Evolutionary conservation across 2,113 vertebrate species (phyloP).

Genomic region (Choloepus hoffmanni): DNA sequence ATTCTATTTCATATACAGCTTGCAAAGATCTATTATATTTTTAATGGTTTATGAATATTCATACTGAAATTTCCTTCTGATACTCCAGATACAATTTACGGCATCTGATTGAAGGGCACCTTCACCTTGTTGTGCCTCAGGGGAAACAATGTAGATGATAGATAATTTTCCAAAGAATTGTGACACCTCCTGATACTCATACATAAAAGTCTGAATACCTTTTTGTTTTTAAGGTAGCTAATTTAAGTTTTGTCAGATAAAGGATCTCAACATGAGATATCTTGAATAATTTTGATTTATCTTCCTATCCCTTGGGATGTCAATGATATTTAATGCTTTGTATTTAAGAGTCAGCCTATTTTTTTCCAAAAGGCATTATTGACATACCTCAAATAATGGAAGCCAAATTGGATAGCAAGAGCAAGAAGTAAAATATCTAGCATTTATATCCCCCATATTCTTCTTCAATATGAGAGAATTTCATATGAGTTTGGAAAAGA

Average conservation of each 20-base stretch:
- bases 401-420: neutral
- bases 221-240: neutral
- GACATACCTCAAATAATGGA: neutral
- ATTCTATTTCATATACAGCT: constrained; percentile 62
- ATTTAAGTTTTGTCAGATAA: neutral
- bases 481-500: neutral
- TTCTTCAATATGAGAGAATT: neutral
- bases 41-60: constrained; percentile 76
- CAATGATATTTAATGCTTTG: neutral
- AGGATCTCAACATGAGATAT: neutral
- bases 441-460: neutral
- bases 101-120: constrained; percentile 42
- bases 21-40: constrained; percentile 61
- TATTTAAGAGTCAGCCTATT: neutral
- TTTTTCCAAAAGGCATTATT: neutral
- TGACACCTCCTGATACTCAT: neutral
- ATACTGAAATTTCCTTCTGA: constrained; percentile 54
- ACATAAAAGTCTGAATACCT: neutral
- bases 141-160: neutral
- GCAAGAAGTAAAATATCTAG: neutral
- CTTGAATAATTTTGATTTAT: neutral
- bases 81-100: constrained; percentile 43
- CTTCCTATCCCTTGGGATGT: neutral
- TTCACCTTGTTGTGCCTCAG: neutral
- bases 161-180: constrained; percentile 20